Conservation (phyloP, 2,888 invertebrate species). For the Clanis bilineata region DNA sequence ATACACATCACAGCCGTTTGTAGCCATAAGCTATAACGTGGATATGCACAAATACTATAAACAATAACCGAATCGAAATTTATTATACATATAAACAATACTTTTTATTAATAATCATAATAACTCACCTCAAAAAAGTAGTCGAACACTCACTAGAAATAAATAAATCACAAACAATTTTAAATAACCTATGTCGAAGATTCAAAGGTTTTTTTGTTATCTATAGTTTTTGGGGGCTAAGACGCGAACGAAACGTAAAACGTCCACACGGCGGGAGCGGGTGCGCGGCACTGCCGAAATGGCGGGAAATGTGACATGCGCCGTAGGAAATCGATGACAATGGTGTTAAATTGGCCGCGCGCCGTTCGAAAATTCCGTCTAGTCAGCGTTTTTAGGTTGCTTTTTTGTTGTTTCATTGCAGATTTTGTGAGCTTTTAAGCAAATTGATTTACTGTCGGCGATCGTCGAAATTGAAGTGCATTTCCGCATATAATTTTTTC, state of each 20-base stretch:
- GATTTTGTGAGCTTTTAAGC: background rate
- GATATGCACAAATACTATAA: background rate
- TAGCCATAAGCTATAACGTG: background rate
- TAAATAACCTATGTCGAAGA: background rate
- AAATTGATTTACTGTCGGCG: background rate
- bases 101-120: background rate
- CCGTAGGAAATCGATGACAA: slow-evolving; percentile 74
- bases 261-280: slow-evolving; percentile 7
- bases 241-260: background rate
- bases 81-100: background rate
- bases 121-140: slow-evolving; percentile 5
- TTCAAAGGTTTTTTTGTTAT: background rate
- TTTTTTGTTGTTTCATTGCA: background rate
- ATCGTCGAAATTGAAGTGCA: background rate
- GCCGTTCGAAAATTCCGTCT: slow-evolving; percentile 24
- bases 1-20: background rate
- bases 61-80: slow-evolving; percentile 2
- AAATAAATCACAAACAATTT: background rate
- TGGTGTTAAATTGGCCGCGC: slow-evolving; percentile 22
- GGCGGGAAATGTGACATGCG: slow-evolving; percentile 65
- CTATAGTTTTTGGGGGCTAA: background rate
- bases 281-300: slow-evolving; percentile 20
- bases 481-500: no score
- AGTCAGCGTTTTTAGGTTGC: slow-evolving; percentile 30
- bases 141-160: background rate